phyloP scores from a whole-genome alignment of 2,888 invertebrate species.

The Marronus borbonicus region DNA sequence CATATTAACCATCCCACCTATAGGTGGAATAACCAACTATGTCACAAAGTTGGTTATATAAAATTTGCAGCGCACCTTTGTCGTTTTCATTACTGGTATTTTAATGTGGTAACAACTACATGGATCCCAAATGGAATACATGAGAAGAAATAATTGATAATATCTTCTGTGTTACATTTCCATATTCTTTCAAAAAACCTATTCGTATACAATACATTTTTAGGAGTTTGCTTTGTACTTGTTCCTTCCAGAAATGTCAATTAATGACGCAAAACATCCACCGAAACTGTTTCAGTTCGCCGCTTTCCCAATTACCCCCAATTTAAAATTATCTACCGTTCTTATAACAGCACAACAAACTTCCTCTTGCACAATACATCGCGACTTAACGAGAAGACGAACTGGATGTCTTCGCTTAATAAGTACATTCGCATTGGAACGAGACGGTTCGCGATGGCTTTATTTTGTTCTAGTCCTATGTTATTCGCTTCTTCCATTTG shows the following conservation, averaged over 20 bases:
- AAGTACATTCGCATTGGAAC: constrained; percentile 7
- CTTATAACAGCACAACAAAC: background rate
- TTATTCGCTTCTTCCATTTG: constrained; percentile 16
- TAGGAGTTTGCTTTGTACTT: background rate
- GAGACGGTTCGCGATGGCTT: constrained; percentile 1
- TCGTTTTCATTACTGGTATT: no score
- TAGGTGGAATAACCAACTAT: no score
- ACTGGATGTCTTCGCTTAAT: background rate
- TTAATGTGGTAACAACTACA: no score
- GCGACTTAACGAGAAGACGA: background rate
- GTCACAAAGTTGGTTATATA: no score
- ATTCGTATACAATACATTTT: no score
- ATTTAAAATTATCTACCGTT: constrained; percentile 6
- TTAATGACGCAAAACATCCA: background rate
- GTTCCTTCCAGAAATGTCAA: background rate
- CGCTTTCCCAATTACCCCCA: background rate
- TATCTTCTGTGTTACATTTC: no score
- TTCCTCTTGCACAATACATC: constrained; percentile 3
- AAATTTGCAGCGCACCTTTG: no score
- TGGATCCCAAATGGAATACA: no score
- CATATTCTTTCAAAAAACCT: no score
- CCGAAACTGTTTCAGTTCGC: background rate
- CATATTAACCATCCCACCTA: no score
- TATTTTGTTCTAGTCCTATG: constrained; percentile 6
- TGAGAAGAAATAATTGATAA: no score